Base-by-base conservation (phyloP, 2,113 vertebrate species). In the Diglossa brunneiventris region DNA sequence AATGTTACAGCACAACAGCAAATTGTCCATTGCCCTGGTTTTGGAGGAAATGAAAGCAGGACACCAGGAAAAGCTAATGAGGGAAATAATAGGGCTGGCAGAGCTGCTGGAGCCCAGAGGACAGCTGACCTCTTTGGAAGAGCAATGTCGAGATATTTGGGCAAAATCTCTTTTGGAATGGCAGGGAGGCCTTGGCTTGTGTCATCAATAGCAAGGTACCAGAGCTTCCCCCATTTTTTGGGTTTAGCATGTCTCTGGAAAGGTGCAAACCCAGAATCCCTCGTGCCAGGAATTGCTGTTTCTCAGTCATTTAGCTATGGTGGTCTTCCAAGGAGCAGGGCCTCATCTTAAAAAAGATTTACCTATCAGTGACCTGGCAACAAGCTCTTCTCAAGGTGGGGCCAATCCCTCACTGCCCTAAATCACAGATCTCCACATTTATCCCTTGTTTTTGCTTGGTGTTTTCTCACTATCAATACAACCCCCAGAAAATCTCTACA, bases 21-120 rank as follows among this genome's bases (percentile, higher is more conserved):
- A 79, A 66, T 62, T 84, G 42, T 69, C 55, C 58, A 22, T 7
- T 91, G 91, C 37, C 94, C 93, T 92, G 53, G 41, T 96, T 96
- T 94, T 6, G 27, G 88, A 82, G 27, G 41, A 87, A 92, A 94
- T 0, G 41, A 95, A 94, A 95, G 77, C 77, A 89, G 89, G 92
- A 10, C 93, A 94, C 21, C 4, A 13, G 76, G 58, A 72, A 92
- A 58, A 84, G 74, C 46, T 91, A 95, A 95, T 91, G 66, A 97
- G 58, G 64, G 75, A 94, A 85, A 86, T 69, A 92, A 87, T 22
- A 63, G 79, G 91, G 46, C 35, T 92, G 76, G 80, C 56, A 84
- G 56, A 72, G 67, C 68, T 74, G 49, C 62, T 59, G 53, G 73
- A 92, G 83, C 77, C 69, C 21, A 7, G 73, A 76, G 50, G 7